A percentile compares a stretch with the other conserved stretches of the same genome.
These are phyloP conservation scores for Microtus ochrogaster DNA, from an alignment of 2,113 vertebrate species.

Conservation along the genomic window DNA sequence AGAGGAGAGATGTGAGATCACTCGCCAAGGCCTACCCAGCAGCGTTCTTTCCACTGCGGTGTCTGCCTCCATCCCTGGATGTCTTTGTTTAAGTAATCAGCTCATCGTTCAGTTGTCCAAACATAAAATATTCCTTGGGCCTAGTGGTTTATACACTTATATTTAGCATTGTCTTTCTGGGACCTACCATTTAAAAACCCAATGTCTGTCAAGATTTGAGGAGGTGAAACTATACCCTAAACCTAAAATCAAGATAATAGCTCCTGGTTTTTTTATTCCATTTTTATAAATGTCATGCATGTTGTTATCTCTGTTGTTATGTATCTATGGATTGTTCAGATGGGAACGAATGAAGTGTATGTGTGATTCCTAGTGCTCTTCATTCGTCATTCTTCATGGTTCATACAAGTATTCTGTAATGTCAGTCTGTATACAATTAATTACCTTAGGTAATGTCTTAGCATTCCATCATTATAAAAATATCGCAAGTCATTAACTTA, in stretches of 20 bases:
- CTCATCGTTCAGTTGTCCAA: not conserved
- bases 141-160: not conserved
- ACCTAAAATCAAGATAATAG: not conserved
- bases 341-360: not conserved
- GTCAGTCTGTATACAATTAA: not conserved
- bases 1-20: not conserved
- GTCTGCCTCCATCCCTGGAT: not conserved
- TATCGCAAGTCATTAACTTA: not conserved
- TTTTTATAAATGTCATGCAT: conserved; percentile 8
- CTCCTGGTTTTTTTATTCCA: not conserved
- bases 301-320: not conserved
- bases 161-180: not conserved
- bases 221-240: not conserved
- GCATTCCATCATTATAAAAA: not conserved
- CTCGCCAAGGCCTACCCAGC: not conserved
- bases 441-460: not conserved
- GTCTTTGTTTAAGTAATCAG: not conserved
- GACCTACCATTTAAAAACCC: not conserved
- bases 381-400: not conserved
- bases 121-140: not conserved
- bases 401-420: not conserved
- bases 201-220: not conserved
- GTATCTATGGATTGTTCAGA: not conserved
- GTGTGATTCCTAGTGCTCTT: not conserved
- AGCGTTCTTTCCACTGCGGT: not conserved